Base-by-base conservation (phyloP, 2,888 invertebrate genomes). In the Elgonia sp. region DNA sequence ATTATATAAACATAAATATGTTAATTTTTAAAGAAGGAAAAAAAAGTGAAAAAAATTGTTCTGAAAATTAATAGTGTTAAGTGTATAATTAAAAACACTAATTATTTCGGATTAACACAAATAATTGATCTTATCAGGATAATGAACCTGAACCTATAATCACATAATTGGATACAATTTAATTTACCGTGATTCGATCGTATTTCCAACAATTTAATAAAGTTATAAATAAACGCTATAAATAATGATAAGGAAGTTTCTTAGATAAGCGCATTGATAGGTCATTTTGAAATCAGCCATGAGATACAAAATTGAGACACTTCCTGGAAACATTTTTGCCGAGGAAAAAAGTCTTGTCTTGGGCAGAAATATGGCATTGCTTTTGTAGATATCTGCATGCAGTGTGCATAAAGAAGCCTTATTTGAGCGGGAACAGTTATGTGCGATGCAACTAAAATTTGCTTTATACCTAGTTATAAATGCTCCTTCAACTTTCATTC, bases 371-470 rank as follows among this genome's bases (percentile, higher is more conserved):
- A 72, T 72, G 21, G 21, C 55, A 18, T 18, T 18, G 46, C 50
- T 29, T 18, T 20, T 12, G n/a, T n/a, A 55, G 55, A 55, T 72
- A 72, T 72, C 55, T 39, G 39, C 55, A 55, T 55, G 14, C 55
- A 16, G 10, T 55, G 39, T 16, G 9, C 70, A 72, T 55, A 72
- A 72, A 72, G 70, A 72, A 55, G 72, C 70, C 53, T 53, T 70
- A 70, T 57, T 40, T 29, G 20, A 55, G 29, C 50, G n/a, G 20
- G 50, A 69, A 69, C 21, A 40, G 55, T 50, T 69, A 69, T 21
- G 50, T 16, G 50, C 21, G 8, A 29, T 21, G 20, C 65, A 57
- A 20, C 20, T 18, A 57, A 57, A 69, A 69, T 69, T 46, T 69
- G 29, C 50, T 69, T 50, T 12, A 21, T 40, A 50, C 50, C 8